Conservation (phyloP, 2,113 vertebrate genomes). For the Euleptes europaea region DNA sequence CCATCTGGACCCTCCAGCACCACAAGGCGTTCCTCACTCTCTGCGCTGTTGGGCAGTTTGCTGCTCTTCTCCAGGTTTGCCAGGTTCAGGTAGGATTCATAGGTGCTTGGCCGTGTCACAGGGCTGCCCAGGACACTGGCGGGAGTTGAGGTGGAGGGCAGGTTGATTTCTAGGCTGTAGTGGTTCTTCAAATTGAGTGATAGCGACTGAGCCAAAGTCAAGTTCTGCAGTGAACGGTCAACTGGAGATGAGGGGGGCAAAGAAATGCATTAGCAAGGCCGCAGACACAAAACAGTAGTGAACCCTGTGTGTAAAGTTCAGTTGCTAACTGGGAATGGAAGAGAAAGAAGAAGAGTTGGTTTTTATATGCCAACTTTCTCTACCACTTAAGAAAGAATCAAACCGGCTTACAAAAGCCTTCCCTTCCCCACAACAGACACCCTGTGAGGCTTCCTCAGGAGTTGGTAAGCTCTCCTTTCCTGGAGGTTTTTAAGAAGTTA, state of each 20-base stretch:
- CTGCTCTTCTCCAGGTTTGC: slow-evolving; percentile 73
- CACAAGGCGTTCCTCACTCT: slow-evolving; percentile 2
- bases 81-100: slow-evolving; percentile 81
- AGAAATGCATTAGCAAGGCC: fast-evolving
- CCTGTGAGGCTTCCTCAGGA: no score
- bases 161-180: slow-evolving; percentile 75
- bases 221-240: slow-evolving; percentile 70
- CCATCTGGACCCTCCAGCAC: slow-evolving; percentile 53
- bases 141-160: slow-evolving; percentile 79
- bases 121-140: slow-evolving; percentile 68
- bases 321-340: background rate
- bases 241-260: slow-evolving; percentile 39
- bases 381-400: no score
- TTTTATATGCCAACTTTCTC: no score
- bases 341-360: no score
- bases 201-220: slow-evolving; percentile 70
- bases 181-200: slow-evolving; percentile 85
- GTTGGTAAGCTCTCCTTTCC: no score
- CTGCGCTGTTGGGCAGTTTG: background rate
- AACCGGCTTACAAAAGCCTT: no score
- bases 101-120: slow-evolving; percentile 67
- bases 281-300: background rate
- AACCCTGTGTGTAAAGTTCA: background rate
- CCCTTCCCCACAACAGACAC: no score
- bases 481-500: no score